A percentile compares a stretch with the other conserved stretches of the same genome.
Conservation (phyloP, 2,888 invertebrate genomes). For the Salticus scenicus region DNA sequence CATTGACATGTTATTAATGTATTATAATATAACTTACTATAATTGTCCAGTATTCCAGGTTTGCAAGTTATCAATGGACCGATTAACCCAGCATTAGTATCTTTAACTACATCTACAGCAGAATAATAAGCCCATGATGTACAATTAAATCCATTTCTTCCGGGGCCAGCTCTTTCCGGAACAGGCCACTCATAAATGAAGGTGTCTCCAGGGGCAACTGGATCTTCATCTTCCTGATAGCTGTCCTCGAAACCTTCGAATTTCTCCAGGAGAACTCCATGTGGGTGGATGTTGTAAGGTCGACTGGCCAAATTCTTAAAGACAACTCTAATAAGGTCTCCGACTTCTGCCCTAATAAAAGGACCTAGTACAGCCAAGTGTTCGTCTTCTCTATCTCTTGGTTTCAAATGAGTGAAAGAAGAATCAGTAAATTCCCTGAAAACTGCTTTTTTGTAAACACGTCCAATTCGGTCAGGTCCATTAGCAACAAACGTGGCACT, state of each 20-base stretch:
- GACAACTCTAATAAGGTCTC: constrained; percentile 72
- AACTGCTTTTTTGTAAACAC: constrained; percentile 71
- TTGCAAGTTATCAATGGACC: constrained; percentile 71
- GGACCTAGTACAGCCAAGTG: constrained; percentile 73
- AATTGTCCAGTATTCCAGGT: constrained; percentile 56
- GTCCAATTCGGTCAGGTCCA: constrained; percentile 67
- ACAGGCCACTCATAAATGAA: constrained; percentile 70
- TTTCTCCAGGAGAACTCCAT: constrained; percentile 67
- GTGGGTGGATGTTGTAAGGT: constrained; percentile 70
- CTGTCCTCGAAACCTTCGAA: constrained; percentile 38
- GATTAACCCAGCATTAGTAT: constrained; percentile 70
- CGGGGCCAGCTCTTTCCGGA: constrained; percentile 70
- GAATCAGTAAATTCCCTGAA: constrained; percentile 70
- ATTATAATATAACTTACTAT: too few relatives aligned
- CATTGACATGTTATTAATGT: too few relatives aligned
- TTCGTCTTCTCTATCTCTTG: constrained; percentile 40
- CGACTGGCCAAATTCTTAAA: constrained; percentile 71
- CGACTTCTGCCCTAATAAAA: constrained; percentile 73
- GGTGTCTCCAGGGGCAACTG: constrained; percentile 70
- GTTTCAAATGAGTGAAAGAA: constrained; percentile 63
- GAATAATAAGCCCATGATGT: constrained; percentile 71
- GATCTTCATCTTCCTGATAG: constrained; percentile 59
- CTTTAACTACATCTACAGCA: constrained; percentile 67
- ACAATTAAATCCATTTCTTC: constrained; percentile 70
- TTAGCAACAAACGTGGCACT: constrained; percentile 46